Percentiles rank a stretch among this genome's conserved stretches.
Conservation (phyloP, 2,888 invertebrate species). For the Macaria notata region DNA sequence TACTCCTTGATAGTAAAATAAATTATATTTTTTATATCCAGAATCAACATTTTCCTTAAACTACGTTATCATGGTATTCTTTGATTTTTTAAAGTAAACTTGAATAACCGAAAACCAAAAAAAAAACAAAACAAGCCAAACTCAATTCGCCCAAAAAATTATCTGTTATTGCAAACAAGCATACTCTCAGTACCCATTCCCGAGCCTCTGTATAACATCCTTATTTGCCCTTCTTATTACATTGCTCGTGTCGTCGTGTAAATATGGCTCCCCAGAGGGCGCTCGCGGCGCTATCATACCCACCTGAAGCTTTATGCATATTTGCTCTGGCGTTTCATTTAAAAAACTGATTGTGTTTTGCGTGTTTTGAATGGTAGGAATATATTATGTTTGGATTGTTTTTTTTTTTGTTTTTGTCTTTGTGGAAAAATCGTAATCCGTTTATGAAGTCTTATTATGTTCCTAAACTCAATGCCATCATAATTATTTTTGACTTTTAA, state of each 20-base stretch:
- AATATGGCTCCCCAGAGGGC: constrained; percentile 46
- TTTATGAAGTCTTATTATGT: too few species aligned
- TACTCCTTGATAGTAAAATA: too few species aligned
- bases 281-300: constrained; percentile 43
- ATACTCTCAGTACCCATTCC: neutral
- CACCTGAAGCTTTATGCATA: constrained; percentile 42
- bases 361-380: constrained; percentile 5
- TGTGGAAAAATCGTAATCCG: too few species aligned
- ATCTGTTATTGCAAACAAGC: constrained; percentile 23
- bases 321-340: constrained; percentile 29
- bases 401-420: too few species aligned
- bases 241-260: constrained; percentile 40
- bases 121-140: constrained; percentile 10
- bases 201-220: constrained; percentile 32
- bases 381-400: neutral
- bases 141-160: constrained; percentile 15
- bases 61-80: too few species aligned
- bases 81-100: too few species aligned
- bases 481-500: too few species aligned
- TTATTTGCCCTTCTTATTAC: constrained; percentile 52
- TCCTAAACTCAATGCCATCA: too few species aligned
- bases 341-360: constrained; percentile 8
- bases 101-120: neutral
- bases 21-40: too few species aligned
- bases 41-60: too few species aligned